Evolutionary conservation across 2,888 invertebrate genomes (phyloP).

Genomic region (Eupithecia pulchellata): DNA sequence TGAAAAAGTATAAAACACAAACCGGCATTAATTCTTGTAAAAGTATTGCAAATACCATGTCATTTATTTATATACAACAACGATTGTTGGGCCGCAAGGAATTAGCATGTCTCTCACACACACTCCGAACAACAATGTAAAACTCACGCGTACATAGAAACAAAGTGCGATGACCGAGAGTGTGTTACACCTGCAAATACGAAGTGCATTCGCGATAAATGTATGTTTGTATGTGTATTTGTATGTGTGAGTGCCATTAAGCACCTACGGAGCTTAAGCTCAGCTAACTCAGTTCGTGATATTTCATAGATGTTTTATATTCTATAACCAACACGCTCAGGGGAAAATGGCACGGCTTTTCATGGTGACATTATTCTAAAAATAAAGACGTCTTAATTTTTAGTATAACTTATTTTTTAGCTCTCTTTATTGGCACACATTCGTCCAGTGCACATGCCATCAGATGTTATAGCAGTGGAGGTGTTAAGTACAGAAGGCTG

Average conservation of each 20-base stretch:
- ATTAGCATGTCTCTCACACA: conserved; percentile 71
- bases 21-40: conserved; percentile 48
- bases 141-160: conserved; percentile 36
- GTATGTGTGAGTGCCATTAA: conserved; percentile 65
- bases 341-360: no score
- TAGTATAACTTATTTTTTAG: no score
- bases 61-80: conserved; percentile 50
- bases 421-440: no score
- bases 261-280: conserved; percentile 54
- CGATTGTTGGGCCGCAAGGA: conserved; percentile 68
- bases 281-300: conserved; percentile 36
- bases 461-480: no score
- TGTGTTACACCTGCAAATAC: conserved; percentile 81
- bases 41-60: conserved; percentile 58
- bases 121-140: conserved; percentile 37
- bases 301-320: no score
- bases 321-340: no score
- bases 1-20: conserved; percentile 40
- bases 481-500: no score
- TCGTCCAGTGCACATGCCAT: no score
- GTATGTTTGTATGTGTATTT: conserved; percentile 41
- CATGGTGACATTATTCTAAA: neutral
- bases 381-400: no score
- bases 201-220: conserved; percentile 67
- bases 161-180: conserved; percentile 74